These are phyloP conservation scores for Cataglyphis hispanica DNA, from an alignment of 1,140 invertebrate genomes.

Conservation along the genomic window DNA sequence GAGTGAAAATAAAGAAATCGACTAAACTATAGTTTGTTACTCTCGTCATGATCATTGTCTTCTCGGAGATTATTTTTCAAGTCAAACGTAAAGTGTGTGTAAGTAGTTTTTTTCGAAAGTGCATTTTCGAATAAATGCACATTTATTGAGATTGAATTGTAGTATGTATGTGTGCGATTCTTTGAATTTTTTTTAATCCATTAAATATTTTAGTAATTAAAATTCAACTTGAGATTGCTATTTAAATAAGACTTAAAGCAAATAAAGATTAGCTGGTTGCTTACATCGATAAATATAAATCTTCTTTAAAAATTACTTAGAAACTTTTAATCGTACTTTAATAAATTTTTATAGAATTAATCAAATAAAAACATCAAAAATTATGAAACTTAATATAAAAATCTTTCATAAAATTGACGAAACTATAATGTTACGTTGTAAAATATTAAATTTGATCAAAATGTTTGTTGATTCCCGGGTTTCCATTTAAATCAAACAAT, in stretches of 20 bases:
- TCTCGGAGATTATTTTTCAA: conserved; percentile 4
- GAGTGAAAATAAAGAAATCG: conserved; percentile 6
- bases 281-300: background rate
- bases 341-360: conserved; percentile 1
- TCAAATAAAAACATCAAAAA: background rate
- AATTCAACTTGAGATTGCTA: background rate
- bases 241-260: background rate
- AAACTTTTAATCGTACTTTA: background rate
- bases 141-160: too few relatives aligned
- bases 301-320: background rate
- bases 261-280: background rate
- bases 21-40: background rate
- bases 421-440: too few relatives aligned
- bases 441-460: background rate
- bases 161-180: background rate
- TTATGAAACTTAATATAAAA: background rate
- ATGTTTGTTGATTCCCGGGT: background rate
- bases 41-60: background rate
- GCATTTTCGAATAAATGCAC: too few relatives aligned
- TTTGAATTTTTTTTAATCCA: conserved; percentile 3
- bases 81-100: background rate
- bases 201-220: background rate
- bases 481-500: background rate
- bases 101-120: too few relatives aligned
- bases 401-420: background rate